Percentiles rank a stretch among this genome's conserved stretches.
These are phyloP conservation scores for Vanessa cardui DNA, from an alignment of 2,888 invertebrate species.

Conservation along the genomic window DNA sequence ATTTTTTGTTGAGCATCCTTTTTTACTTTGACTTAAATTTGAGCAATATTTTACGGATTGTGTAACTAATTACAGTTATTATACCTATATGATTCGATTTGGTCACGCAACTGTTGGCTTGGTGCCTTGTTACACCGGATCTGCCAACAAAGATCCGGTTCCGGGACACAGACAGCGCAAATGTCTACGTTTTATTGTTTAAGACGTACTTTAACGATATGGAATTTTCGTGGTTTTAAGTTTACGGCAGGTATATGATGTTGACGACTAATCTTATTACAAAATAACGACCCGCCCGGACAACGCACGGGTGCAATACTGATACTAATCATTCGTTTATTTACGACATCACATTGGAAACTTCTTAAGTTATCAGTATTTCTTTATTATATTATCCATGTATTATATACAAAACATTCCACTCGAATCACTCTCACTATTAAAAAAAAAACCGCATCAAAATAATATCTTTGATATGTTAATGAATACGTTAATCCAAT, in stretches of 20 bases:
- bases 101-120: conserved; percentile 59
- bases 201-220: conserved; percentile 14
- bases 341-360: too few relatives aligned
- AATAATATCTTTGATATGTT: too few relatives aligned
- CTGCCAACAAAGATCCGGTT: conserved; percentile 73
- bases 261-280: too few relatives aligned
- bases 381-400: too few relatives aligned
- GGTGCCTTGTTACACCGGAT: conserved; percentile 64
- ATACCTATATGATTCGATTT: conserved; percentile 27
- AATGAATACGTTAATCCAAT: too few relatives aligned
- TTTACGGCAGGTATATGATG: not conserved
- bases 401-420: too few relatives aligned
- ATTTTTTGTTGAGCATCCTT: not conserved
- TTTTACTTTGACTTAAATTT: not conserved
- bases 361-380: too few relatives aligned
- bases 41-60: conserved; percentile 14
- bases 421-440: too few relatives aligned
- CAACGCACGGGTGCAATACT: too few relatives aligned
- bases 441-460: too few relatives aligned
- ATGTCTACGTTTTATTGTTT: conserved; percentile 48
- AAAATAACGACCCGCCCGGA: too few relatives aligned
- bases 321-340: too few relatives aligned
- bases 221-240: not conserved
- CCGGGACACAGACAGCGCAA: conserved; percentile 55
- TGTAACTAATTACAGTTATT: conserved; percentile 41